Evolutionary conservation across 2,888 invertebrate genomes (phyloP).

Genomic region (Bembecia ichneumoniformis): DNA sequence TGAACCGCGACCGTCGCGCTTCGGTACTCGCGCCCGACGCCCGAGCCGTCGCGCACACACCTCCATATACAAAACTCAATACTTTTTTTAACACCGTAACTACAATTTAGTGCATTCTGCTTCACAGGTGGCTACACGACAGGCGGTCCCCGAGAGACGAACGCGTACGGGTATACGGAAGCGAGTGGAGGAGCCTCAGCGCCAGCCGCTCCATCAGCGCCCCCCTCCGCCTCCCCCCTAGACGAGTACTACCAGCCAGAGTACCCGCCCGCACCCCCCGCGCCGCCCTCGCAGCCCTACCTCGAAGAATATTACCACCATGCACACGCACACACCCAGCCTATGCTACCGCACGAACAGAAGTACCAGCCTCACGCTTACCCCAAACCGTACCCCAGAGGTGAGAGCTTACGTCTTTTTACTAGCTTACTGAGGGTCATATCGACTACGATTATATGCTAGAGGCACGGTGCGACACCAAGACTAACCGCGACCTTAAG

Average conservation of each 20-base stretch:
- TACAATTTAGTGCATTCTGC: background rate
- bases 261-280: slow-evolving; percentile 51
- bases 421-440: background rate
- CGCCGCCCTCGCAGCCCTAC: slow-evolving; percentile 72
- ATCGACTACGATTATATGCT: background rate
- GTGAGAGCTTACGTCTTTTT: slow-evolving; percentile 41
- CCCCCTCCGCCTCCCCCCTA: slow-evolving; percentile 59
- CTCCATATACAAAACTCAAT: background rate
- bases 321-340: slow-evolving; percentile 78
- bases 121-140: slow-evolving; percentile 71
- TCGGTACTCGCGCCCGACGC: slow-evolving; percentile 29
- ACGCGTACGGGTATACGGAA: slow-evolving; percentile 64
- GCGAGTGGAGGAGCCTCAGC: slow-evolving; percentile 36
- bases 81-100: no score
- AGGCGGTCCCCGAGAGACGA: slow-evolving; percentile 66
- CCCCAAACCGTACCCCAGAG: slow-evolving; percentile 80
- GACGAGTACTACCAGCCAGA: slow-evolving; percentile 69
- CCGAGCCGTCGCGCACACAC: background rate
- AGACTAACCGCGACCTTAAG: no score
- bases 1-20: slow-evolving; percentile 68
- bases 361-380: slow-evolving; percentile 81
- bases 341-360: slow-evolving; percentile 72
- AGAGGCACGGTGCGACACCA: no score
- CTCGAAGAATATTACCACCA: slow-evolving; percentile 83
- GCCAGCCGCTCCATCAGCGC: slow-evolving; percentile 38